Percentiles rank a stretch among this genome's conserved stretches.
phyloP scores from a whole-genome alignment of 2,797 vertebrate species.

The Xenopus petersii region DNA sequence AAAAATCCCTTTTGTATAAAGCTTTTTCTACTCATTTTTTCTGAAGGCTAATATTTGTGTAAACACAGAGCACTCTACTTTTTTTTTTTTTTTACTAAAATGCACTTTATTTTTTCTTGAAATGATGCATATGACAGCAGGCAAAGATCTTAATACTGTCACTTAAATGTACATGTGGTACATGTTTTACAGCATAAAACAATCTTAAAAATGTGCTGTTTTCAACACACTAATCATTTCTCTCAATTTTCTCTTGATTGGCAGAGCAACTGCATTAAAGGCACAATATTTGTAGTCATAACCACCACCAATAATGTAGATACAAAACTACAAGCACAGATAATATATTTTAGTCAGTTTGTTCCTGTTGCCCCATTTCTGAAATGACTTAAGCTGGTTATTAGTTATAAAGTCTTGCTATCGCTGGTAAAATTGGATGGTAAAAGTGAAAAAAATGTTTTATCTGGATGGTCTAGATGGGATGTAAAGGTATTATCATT shows the following conservation, averaged over 20 bases:
- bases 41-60: constrained; percentile 13
- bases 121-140: constrained; percentile 13
- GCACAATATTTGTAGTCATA: constrained; percentile 4
- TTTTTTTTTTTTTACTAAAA: constrained; percentile 9
- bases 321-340: background rate
- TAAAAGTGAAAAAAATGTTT: too few species aligned
- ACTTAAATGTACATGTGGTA: too few species aligned
- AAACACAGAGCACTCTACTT: background rate
- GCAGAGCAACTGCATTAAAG: background rate
- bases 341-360: background rate
- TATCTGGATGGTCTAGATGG: too few species aligned
- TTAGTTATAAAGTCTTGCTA: background rate
- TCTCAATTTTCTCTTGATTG: background rate
- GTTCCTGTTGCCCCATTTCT: background rate
- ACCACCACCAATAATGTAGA: constrained; percentile 6
- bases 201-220: too few species aligned
- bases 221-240: background rate
- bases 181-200: too few species aligned
- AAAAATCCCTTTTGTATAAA: too few species aligned
- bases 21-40: background rate
- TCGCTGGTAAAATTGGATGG: too few species aligned
- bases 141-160: too few species aligned
- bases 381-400: background rate
- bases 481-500: too few species aligned
- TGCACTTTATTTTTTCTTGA: constrained; percentile 17